Percentiles rank a stretch among this genome's conserved stretches.
phyloP scores from a whole-genome alignment of 2,113 vertebrate species.

The Alethe diademata region DNA sequence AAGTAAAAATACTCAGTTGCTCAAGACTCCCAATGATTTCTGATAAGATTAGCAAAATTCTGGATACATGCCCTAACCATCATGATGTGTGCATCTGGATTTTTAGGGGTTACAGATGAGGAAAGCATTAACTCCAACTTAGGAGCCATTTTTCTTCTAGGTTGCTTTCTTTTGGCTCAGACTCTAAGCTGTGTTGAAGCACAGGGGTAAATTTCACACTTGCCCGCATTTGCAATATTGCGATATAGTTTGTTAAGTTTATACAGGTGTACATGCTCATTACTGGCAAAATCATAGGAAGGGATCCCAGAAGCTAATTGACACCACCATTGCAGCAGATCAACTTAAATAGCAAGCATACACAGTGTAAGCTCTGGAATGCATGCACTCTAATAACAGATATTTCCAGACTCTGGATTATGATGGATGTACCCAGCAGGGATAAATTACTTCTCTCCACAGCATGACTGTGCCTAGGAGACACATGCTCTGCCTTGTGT shows the following conservation, averaged over 20 bases:
- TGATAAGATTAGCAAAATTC: not conserved
- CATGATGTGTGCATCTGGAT: not conserved
- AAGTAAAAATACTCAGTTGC: constrained; percentile 41
- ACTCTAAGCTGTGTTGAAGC: not conserved
- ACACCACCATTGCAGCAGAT: not conserved
- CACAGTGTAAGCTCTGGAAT: not conserved
- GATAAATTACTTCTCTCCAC: constrained; percentile 60
- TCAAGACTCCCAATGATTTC: not conserved
- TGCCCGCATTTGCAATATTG: not conserved
- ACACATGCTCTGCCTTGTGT: constrained; percentile 55
- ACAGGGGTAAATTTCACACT: not conserved
- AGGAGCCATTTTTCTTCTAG: not conserved
- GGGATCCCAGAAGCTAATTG: constrained; percentile 5
- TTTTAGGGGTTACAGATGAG: not conserved
- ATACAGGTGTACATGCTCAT: not conserved
- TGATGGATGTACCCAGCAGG: constrained; percentile 58
- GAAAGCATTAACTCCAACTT: not conserved
- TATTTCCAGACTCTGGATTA: constrained; percentile 40
- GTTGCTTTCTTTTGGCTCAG: not conserved
- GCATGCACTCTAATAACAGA: constrained; percentile 24
- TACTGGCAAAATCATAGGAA: not conserved
- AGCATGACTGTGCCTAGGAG: constrained; percentile 41
- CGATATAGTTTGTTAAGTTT: not conserved
- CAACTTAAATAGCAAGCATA: not conserved
- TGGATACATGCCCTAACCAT: not conserved